These are phyloP conservation scores for Aleiodes alternator DNA, from an alignment of 2,888 invertebrate genomes.

Conservation along the genomic window DNA sequence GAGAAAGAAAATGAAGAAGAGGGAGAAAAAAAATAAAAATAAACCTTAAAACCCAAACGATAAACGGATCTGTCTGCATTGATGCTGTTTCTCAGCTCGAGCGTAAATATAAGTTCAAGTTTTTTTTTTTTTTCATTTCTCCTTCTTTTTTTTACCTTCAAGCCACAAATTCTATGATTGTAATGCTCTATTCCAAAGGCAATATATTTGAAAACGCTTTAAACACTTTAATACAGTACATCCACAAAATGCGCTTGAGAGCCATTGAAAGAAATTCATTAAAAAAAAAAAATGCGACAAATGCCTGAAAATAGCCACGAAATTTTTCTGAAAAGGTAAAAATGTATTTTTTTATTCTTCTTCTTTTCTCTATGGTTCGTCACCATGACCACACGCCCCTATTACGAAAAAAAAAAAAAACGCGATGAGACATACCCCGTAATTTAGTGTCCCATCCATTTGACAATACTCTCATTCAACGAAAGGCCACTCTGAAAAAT, in stretches of 20 bases:
- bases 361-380: conserved; percentile 29
- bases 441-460: conserved; percentile 44
- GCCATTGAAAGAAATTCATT: conserved; percentile 3
- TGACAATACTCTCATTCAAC: conserved; percentile 25
- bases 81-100: conserved; percentile 33
- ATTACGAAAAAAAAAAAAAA: conserved; percentile 31
- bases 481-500: conserved; percentile 40
- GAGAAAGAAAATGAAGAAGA: not conserved
- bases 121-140: conserved; percentile 5
- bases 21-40: not conserved
- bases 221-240: not conserved
- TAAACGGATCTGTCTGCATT: conserved; percentile 45
- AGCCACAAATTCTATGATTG: conserved; percentile 20
- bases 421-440: conserved; percentile 31
- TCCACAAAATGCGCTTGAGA: conserved; percentile 15
- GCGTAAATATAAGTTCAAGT: conserved; percentile 19
- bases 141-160: too few species aligned
- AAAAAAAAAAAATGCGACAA: conserved; percentile 14
- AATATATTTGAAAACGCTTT: conserved; percentile 18
- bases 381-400: conserved; percentile 34
- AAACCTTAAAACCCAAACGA: conserved; percentile 34
- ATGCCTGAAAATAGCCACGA: conserved; percentile 15
- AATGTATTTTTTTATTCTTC: not conserved
- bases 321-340: conserved; percentile 22
- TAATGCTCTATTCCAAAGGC: conserved; percentile 12